phyloP scores from a whole-genome alignment of 2,888 invertebrate species.

The Zeuzera pyrina region DNA sequence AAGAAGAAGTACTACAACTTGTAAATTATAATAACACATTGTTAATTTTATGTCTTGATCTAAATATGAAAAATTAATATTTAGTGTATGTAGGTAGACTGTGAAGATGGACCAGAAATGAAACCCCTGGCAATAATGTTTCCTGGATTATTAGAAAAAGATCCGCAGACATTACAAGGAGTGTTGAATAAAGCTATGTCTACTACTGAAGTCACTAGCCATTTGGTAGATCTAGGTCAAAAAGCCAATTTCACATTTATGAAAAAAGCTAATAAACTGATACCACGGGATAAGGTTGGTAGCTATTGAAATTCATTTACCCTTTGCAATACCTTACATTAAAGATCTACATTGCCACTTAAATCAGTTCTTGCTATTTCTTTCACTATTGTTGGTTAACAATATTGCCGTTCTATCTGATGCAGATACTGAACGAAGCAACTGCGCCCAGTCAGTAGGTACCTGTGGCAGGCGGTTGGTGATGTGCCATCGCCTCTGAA shows the following conservation, averaged over 20 bases:
- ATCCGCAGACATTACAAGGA: slow-evolving; percentile 46
- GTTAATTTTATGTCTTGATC: not conserved
- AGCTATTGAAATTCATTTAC: too few species aligned
- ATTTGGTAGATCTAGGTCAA: slow-evolving; percentile 50
- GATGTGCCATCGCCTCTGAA: too few species aligned
- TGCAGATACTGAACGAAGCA: too few species aligned
- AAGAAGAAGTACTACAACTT: slow-evolving; percentile 50
- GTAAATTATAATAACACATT: slow-evolving; percentile 25
- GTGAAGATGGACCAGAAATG: slow-evolving; percentile 43
- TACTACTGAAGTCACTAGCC: slow-evolving; percentile 56
- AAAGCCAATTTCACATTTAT: slow-evolving; percentile 57
- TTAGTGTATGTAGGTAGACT: slow-evolving; percentile 34
- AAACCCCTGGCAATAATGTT: slow-evolving; percentile 56
- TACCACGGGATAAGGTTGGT: slow-evolving; percentile 52
- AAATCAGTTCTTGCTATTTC: too few species aligned
- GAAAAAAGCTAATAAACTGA: slow-evolving; percentile 52
- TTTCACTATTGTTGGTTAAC: too few species aligned
- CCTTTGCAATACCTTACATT: too few species aligned
- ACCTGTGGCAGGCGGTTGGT: too few species aligned
- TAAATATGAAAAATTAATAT: not conserved
- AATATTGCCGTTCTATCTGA: too few species aligned
- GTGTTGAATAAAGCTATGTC: slow-evolving; percentile 52
- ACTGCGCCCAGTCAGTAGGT: too few species aligned
- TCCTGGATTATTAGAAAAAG: slow-evolving; percentile 45
- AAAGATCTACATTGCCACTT: too few species aligned